Conservation (phyloP, 2,888 invertebrate species). For the Zygothrica quintamaculata region DNA sequence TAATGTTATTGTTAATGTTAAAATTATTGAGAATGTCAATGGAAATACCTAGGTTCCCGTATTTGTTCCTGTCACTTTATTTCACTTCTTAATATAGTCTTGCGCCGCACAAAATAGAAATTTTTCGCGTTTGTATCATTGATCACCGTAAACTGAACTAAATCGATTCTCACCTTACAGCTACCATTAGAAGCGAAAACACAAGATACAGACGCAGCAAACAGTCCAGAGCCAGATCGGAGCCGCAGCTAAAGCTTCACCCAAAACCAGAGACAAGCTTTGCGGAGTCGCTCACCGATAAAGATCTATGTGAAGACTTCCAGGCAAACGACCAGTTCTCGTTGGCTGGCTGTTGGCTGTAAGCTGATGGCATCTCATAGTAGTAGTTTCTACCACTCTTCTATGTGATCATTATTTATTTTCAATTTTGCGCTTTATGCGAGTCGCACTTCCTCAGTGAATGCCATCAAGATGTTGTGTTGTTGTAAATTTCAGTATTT, state of each 20-base stretch:
- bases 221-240: slow-evolving; percentile 41
- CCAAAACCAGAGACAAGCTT: slow-evolving; percentile 20
- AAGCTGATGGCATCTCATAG: slow-evolving; percentile 51
- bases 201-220: slow-evolving; percentile 59
- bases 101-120: slow-evolving; percentile 71
- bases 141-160: slow-evolving; percentile 84
- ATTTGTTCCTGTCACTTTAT: slow-evolving; percentile 26
- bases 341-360: slow-evolving; percentile 21
- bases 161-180: slow-evolving; percentile 84
- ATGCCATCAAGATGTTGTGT: slow-evolving; percentile 17
- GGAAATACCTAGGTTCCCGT: slow-evolving; percentile 7
- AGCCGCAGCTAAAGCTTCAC: slow-evolving; percentile 43
- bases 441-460: neutral
- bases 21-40: no score
- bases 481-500: slow-evolving; percentile 46
- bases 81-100: slow-evolving; percentile 31
- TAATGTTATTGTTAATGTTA: neutral
- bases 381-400: slow-evolving; percentile 51
- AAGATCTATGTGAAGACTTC: slow-evolving; percentile 51
- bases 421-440: slow-evolving; percentile 47
- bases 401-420: slow-evolving; percentile 72
- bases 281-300: slow-evolving; percentile 52
- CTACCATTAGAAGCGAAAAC: slow-evolving; percentile 84
- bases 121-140: slow-evolving; percentile 83
- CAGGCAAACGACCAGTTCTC: slow-evolving; percentile 77